Evolutionary conservation across 2,888 invertebrate genomes (phyloP), one percentile per base, ranked within the genome.

Genomic region (Polymixis lichenea): DNA sequence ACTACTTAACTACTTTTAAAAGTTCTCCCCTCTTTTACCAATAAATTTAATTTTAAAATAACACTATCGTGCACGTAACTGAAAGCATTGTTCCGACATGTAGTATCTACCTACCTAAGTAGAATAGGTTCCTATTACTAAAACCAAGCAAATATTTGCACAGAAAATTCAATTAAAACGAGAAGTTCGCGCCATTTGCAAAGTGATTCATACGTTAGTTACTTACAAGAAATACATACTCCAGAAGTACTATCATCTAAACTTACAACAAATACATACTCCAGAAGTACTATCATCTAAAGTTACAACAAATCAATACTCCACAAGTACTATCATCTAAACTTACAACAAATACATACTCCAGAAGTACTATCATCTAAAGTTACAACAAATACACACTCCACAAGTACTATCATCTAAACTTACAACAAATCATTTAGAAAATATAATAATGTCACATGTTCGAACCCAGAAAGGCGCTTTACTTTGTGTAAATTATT

Each of bases 111-210:
- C 15, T n/a, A 55, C 55, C 13, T 28, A 13, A 11, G 46, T 62
- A 55, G 9, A 75, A 75, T 32, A 43, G 7, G n/a, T 81, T 49
- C 32, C 15, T 72, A 71, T 80, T 66, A n/a, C 73, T 72, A 49
- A 75, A 67, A 56, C 62, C 70, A 17, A 69, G 55, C 70, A 78
- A 82, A 78, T 55, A 78, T 68, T 60, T 62, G 67, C 78, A 49
- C 72, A 56, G 78, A 68, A 70, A 70, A 78, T 83, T 71, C 67
- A 83, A 82, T 83, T 74, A 83, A 71, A 68, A 38, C 70, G 25
- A 74, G 78, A 62, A 71, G 43, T 55, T 64, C 8, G 55, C 25
- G 38, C 55, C 25, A 64, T 53, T 38, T n/a, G 61, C 32, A 22
- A 43, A 61, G n/a, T 68, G 43, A 17, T 73, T 46, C 61, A 43